These are phyloP conservation scores for Balaeniceps rex DNA, from an alignment of 2,113 vertebrate species.

Conservation along the genomic window DNA sequence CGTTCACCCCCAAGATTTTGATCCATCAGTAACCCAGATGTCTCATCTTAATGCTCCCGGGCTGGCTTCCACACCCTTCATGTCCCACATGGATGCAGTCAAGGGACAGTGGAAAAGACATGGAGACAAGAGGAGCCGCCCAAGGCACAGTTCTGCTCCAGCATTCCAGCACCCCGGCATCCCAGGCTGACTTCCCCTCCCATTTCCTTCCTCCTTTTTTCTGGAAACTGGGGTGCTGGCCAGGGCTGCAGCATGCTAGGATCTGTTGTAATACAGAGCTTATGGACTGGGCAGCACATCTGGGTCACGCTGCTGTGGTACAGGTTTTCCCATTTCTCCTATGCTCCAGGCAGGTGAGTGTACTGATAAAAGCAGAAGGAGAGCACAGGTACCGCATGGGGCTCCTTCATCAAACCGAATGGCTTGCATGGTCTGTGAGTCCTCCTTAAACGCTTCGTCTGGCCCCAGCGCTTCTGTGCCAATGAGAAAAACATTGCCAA, in stretches of 20 bases:
- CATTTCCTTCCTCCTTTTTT: neutral
- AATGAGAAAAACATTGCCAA: neutral
- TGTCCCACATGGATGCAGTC: neutral
- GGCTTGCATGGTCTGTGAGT: neutral
- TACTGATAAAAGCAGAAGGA: neutral
- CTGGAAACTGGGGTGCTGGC: neutral
- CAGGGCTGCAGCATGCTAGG: neutral
- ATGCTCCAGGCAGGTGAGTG: accelerated
- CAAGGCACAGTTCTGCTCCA: neutral
- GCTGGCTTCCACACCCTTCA: neutral
- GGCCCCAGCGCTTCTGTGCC: neutral
- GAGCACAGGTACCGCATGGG: neutral
- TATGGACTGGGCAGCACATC: neutral
- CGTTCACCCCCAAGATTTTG: accelerated
- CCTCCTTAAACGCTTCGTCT: neutral
- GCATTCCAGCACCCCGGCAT: neutral
- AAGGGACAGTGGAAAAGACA: neutral
- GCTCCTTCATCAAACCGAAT: no score
- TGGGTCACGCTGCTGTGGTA: neutral
- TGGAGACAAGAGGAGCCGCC: neutral
- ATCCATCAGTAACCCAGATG: neutral
- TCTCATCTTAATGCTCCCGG: neutral
- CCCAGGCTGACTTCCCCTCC: neutral
- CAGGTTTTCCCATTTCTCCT: neutral
- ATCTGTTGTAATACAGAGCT: neutral